These are phyloP conservation scores for Oscheius sp. DNA, from an alignment of 2,888 invertebrate species.

Conservation along the genomic window DNA sequence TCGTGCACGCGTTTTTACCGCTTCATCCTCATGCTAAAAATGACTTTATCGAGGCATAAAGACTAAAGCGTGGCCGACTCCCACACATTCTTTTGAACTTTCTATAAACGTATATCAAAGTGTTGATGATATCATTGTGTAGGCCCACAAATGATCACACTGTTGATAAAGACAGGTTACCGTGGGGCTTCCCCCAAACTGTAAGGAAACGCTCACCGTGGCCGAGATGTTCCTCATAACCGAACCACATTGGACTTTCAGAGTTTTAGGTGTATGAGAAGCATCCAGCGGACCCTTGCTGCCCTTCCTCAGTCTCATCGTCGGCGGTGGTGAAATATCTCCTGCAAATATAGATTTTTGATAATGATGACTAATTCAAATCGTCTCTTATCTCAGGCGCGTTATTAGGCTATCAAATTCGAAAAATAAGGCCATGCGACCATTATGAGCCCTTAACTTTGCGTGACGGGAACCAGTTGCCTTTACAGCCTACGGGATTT, in stretches of 20 bases:
- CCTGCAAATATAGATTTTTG: slow-evolving; percentile 8
- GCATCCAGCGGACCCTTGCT: slow-evolving; percentile 48
- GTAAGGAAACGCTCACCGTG: slow-evolving; percentile 49
- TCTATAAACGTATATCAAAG: no score
- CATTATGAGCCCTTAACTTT: no score
- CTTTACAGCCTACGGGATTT: no score
- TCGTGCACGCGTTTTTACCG: not conserved
- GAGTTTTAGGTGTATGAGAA: slow-evolving; percentile 58
- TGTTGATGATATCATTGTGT: no score
- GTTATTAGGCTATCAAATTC: slow-evolving; percentile 20
- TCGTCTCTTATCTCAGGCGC: not conserved
- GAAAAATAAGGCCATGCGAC: slow-evolving; percentile 18
- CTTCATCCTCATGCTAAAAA: not conserved
- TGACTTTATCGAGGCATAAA: no score
- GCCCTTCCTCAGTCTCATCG: slow-evolving; percentile 24
- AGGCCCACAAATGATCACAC: no score
- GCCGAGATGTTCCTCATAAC: slow-evolving; percentile 59
- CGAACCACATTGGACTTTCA: slow-evolving; percentile 56
- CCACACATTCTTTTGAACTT: no score
- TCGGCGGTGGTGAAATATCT: slow-evolving; percentile 22
- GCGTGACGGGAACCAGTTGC: no score
- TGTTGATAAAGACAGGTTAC: slow-evolving; percentile 3
- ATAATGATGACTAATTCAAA: not conserved
- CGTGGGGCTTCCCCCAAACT: slow-evolving; percentile 1
- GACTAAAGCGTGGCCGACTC: no score